Evolutionary conservation across 1,140 invertebrate species (phyloP), one percentile per base, ranked within the genome.

Genomic region (Temnothorax curvispinosus): DNA sequence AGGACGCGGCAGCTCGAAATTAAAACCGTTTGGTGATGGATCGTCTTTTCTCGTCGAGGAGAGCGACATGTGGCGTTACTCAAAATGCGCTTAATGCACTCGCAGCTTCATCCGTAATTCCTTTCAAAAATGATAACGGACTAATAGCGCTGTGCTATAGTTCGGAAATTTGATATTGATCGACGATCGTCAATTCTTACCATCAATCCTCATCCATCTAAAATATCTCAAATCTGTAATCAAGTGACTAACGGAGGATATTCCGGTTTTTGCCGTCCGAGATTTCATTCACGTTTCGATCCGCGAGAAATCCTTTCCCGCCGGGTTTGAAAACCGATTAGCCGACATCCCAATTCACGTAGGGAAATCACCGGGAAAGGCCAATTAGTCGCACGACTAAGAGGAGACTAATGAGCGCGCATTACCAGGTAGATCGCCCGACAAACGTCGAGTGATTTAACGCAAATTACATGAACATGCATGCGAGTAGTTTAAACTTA

Each of bases 401-500:
- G 18, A 21, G 44, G 13, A 67, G 62, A 80, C 76, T 80, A 80
- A 80, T 67, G 44, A 80, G 44, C 27, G 32, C 60, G 47, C 47
- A 52, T 80, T 80, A 21, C 32, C 44, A 13, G 32, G 38, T 44
- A 58, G 54, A 50, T 78, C 18, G 44, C 50, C 60, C 44, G 76
- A 67, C 32, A 80, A 80, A 67, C n/a, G 47, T 80, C 44, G 7
- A 38, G 60, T 32, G n/a, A 80, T 67, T 67, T 18, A 67, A 35
- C 44, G 60, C 32, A 78, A 65, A 44, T 78, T 44, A 78, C n/a
- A 65, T 13, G 60, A 35, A 78, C 32, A n/a, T 21, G 41, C 44
- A 50, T 21, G 32, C 32, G 18, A 78, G 18, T 78, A 38, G 27
- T 78, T 78, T 65, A 65, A 78, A 65, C 44, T 78, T 78, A 76